Percentiles rank a stretch among this genome's conserved stretches.
Evolutionary conservation across 2,797 vertebrate genomes (phyloP).

Genomic region (Eidolon dupreanum): DNA sequence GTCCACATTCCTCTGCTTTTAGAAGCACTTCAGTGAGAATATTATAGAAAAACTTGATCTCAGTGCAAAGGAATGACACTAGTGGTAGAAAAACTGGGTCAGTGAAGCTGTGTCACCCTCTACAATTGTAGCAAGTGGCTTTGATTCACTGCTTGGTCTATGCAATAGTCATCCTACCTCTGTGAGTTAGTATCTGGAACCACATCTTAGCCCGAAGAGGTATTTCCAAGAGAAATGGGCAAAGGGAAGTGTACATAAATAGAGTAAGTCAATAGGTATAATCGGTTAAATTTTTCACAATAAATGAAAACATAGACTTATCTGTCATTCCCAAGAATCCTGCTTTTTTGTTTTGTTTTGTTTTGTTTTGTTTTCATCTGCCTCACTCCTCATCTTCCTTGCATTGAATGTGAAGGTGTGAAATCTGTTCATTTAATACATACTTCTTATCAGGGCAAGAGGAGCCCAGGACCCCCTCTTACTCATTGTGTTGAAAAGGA

Average conservation of each 20-base stretch:
- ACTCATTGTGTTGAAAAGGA: background rate
- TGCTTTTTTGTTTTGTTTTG: background rate
- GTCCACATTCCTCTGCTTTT: background rate
- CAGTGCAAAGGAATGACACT: background rate
- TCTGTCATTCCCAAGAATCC: background rate
- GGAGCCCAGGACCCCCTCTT: background rate
- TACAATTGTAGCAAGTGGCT: background rate
- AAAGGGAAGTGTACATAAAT: background rate
- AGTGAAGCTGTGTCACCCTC: background rate
- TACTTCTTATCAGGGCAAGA: background rate
- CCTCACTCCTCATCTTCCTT: background rate
- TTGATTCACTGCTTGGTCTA: background rate
- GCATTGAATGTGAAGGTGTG: background rate
- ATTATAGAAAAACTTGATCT: background rate
- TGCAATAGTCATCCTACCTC: background rate
- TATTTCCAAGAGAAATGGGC: background rate
- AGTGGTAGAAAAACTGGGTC: background rate
- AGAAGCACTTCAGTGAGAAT: background rate
- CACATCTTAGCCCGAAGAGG: background rate
- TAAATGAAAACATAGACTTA: background rate
- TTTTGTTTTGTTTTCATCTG: background rate
- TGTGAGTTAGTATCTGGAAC: background rate
- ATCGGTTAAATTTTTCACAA: background rate
- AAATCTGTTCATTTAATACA: background rate
- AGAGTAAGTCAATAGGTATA: no score